Evolutionary conservation across 1,140 invertebrate genomes (phyloP).

Genomic region (Sminthurinus signatus): DNA sequence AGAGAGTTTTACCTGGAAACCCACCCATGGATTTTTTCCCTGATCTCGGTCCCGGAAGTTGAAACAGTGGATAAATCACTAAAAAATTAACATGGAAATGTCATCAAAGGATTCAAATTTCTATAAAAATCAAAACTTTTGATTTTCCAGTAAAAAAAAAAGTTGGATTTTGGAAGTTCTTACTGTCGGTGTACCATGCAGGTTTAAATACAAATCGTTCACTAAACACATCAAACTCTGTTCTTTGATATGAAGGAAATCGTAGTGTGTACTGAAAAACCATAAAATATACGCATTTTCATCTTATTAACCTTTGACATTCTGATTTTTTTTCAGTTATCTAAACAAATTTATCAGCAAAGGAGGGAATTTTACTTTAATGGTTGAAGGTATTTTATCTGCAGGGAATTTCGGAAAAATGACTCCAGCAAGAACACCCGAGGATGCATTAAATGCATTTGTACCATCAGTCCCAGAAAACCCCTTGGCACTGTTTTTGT

Average conservation of each 20-base stretch:
- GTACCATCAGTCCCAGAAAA: constrained; percentile 2
- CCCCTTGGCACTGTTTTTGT: not conserved
- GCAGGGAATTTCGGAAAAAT: constrained; percentile 7
- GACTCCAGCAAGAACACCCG: constrained; percentile 26
- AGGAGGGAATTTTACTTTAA: not conserved
- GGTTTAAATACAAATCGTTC: constrained; percentile 43
- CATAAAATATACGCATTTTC: not conserved
- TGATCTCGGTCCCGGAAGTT: constrained; percentile 57
- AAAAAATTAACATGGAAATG: no score
- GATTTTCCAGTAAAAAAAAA: no score
- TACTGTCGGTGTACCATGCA: constrained; percentile 59
- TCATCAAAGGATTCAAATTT: no score
- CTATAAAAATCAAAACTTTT: no score
- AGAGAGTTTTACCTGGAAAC: constrained; percentile 52
- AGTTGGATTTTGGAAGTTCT: no score
- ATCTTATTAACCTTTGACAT: no score
- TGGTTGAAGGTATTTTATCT: not conserved
- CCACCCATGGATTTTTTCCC: constrained; percentile 51
- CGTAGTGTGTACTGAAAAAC: constrained; percentile 52
- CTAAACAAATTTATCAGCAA: no score
- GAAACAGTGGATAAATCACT: constrained; percentile 62
- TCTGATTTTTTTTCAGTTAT: no score
- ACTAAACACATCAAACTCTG: constrained; percentile 45
- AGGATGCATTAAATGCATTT: not conserved
- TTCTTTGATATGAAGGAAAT: constrained; percentile 56